Percentiles rank a stretch among this genome's conserved stretches.
phyloP scores from a whole-genome alignment of 2,888 invertebrate species.

The Deilephila porcellus region DNA sequence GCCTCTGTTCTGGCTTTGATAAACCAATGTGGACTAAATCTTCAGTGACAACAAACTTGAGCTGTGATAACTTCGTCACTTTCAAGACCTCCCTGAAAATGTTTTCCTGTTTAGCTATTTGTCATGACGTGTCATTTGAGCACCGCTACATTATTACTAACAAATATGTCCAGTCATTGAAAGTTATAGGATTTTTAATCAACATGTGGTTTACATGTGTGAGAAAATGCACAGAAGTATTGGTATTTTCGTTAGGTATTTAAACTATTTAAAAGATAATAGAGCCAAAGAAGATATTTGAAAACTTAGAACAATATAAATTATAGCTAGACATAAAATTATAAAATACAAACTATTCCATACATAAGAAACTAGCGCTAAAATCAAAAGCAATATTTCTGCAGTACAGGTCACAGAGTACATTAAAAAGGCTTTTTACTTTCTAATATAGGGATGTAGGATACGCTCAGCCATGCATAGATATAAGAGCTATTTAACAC shows the following conservation, averaged over 20 bases:
- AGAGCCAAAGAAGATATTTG: too few species aligned
- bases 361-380: too few species aligned
- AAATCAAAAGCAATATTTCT: too few species aligned
- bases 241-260: too few species aligned
- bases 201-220: too few species aligned
- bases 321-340: too few species aligned
- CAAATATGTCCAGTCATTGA: background rate
- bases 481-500: background rate
- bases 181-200: background rate
- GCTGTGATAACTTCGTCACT: constrained; percentile 93
- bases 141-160: background rate
- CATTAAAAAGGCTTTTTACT: background rate
- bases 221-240: too few species aligned
- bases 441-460: constrained; percentile 19
- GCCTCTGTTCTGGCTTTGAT: constrained; percentile 97
- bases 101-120: background rate
- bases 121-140: background rate
- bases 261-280: too few species aligned
- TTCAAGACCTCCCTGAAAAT: constrained; percentile 92
- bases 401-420: background rate
- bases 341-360: too few species aligned
- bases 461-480: background rate
- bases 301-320: too few species aligned
- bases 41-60: constrained; percentile 97
- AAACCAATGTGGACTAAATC: constrained; percentile 96